These are phyloP conservation scores for Sitodiplosis mosellana DNA, from an alignment of 1,140 invertebrate genomes.

Conservation along the genomic window DNA sequence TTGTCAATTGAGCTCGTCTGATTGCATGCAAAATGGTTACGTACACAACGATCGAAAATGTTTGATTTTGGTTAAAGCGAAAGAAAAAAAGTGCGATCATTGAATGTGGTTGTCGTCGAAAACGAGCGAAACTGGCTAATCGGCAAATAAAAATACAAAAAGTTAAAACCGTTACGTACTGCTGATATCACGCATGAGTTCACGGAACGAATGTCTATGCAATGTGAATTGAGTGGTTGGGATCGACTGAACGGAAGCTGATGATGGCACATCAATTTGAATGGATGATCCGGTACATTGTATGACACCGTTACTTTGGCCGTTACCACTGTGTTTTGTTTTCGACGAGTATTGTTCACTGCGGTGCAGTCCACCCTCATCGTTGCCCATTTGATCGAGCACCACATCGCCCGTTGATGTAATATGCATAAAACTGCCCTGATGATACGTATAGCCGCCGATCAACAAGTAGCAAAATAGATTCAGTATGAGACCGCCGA, in stretches of 20 bases:
- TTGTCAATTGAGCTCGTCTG: too few species aligned
- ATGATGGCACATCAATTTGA: constrained; percentile 5
- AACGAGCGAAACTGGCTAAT: too few species aligned
- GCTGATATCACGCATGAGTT: constrained; percentile 41
- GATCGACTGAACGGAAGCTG: too few species aligned
- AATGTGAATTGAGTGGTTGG: constrained; percentile 5
- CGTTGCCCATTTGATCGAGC: constrained; percentile 31
- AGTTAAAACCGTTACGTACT: too few species aligned
- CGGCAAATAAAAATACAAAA: not conserved
- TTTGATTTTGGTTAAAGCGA: too few species aligned
- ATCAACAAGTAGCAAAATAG: constrained; percentile 51
- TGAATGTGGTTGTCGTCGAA: too few species aligned
- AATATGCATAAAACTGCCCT: constrained; percentile 49
- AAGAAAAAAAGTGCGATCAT: too few species aligned
- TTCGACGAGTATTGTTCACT: constrained; percentile 29
- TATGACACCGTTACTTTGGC: constrained; percentile 11
- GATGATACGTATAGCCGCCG: constrained; percentile 62
- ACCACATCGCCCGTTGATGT: constrained; percentile 43
- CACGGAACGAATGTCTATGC: constrained; percentile 28
- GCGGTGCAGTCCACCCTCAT: constrained; percentile 23
- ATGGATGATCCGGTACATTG: constrained; percentile 14
- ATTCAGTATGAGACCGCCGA: constrained; percentile 46
- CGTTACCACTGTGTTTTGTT: constrained; percentile 7
- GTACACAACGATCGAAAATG: too few species aligned
- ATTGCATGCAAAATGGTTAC: too few species aligned